Evolutionary conservation across 2,797 vertebrate genomes (phyloP).

Genomic region (Picus viridis): DNA sequence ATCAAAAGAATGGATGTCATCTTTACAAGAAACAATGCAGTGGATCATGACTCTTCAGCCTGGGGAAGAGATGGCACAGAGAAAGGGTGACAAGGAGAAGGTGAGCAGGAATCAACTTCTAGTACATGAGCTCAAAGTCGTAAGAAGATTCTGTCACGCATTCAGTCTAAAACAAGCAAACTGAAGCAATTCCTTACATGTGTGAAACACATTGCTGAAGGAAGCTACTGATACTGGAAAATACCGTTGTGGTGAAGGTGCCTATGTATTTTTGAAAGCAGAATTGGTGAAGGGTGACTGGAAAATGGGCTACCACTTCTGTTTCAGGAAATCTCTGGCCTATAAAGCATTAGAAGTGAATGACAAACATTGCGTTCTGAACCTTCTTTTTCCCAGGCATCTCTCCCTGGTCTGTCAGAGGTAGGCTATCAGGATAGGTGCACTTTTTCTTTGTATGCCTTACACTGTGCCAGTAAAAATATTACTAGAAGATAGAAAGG

Average conservation of each 20-base stretch:
- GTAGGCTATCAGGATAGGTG: fast-evolving
- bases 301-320: not conserved
- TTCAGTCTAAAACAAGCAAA: not conserved
- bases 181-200: not conserved
- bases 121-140: not conserved
- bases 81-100: not conserved
- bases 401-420: not conserved
- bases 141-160: not conserved
- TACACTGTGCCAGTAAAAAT: not conserved
- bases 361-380: not conserved
- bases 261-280: not conserved
- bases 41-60: not conserved
- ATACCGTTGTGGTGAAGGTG: not conserved
- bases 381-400: not conserved
- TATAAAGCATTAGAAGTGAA: not conserved
- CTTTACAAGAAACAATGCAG: not conserved
- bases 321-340: not conserved
- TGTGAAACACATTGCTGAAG: not conserved
- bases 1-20: not conserved
- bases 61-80: not conserved
- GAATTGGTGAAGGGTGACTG: not conserved
- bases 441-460: not conserved
- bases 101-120: not conserved
- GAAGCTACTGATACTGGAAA: not conserved
- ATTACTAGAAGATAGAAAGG: not conserved